These are phyloP conservation scores for Drosophila lacicola DNA, from an alignment of 2,888 invertebrate species.

Conservation along the genomic window DNA sequence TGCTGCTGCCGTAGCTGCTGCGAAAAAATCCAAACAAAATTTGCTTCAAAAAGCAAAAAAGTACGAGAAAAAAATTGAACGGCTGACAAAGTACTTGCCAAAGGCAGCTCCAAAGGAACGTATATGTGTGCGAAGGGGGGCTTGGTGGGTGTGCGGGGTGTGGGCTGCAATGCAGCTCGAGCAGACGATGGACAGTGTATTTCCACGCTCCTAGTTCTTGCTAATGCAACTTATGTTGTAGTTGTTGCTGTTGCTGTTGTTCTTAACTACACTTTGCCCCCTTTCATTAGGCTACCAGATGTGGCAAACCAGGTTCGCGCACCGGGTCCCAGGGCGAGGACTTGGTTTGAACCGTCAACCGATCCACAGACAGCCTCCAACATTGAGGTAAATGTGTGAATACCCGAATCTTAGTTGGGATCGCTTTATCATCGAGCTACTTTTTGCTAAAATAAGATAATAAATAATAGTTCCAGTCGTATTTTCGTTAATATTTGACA, in stretches of 20 bases:
- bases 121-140: background rate
- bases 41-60: conserved; percentile 60
- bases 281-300: background rate
- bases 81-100: conserved; percentile 47
- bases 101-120: background rate
- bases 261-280: background rate
- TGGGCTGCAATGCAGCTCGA: conserved; percentile 7
- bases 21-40: conserved; percentile 42
- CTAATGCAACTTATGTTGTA: conserved; percentile 10
- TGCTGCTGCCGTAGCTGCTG: conserved; percentile 19
- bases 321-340: too few relatives aligned
- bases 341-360: too few relatives aligned
- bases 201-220: conserved; percentile 9
- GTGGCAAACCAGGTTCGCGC: too few relatives aligned
- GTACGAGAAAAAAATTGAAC: conserved; percentile 20
- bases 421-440: too few relatives aligned
- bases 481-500: too few relatives aligned
- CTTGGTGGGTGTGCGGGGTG: background rate
- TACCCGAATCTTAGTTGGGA: too few relatives aligned
- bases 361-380: too few relatives aligned
- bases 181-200: conserved; percentile 5
- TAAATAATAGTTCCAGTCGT: too few relatives aligned
- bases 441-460: too few relatives aligned
- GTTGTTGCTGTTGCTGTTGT: conserved; percentile 7
- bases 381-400: too few relatives aligned